Evolutionary conservation across 2,888 invertebrate genomes (phyloP).

Genomic region (Drosophila falleni): DNA sequence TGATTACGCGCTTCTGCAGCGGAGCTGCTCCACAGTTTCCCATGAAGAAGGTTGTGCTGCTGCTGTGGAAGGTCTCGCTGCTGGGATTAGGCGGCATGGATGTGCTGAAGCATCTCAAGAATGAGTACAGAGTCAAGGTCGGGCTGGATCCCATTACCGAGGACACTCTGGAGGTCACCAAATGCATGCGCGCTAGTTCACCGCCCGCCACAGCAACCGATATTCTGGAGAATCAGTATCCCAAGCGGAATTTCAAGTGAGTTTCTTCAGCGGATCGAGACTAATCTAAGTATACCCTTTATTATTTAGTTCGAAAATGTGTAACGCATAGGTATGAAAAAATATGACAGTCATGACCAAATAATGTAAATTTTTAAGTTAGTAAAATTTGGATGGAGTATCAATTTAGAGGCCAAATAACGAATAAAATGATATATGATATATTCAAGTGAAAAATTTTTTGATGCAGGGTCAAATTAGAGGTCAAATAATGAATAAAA

Average conservation of each 20-base stretch:
- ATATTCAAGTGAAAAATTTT: too few species aligned
- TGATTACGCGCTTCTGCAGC: conserved; percentile 98
- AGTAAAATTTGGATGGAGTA: too few species aligned
- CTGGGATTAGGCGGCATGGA: conserved; percentile 96
- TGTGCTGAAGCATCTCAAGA: conserved; percentile 92
- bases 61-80: conserved; percentile 97
- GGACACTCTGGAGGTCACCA: conserved; percentile 97
- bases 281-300: too few species aligned
- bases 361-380: too few species aligned
- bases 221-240: conserved; percentile 93
- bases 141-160: conserved; percentile 93
- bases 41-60: conserved; percentile 97
- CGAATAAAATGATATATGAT: too few species aligned
- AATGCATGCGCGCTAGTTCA: conserved; percentile 96
- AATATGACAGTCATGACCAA: too few species aligned
- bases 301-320: too few species aligned
- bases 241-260: conserved; percentile 90
- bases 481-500: too few species aligned
- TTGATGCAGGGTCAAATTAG: too few species aligned
- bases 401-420: too few species aligned
- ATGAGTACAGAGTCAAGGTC: conserved; percentile 89
- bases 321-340: too few species aligned
- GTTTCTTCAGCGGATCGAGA: conserved; percentile 56
- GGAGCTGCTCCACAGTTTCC: conserved; percentile 98
- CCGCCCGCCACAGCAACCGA: conserved; percentile 97